Percentiles rank a stretch among this genome's conserved stretches.
Evolutionary conservation across 2,888 invertebrate species (phyloP).

Genomic region (Lymantria monacha): DNA sequence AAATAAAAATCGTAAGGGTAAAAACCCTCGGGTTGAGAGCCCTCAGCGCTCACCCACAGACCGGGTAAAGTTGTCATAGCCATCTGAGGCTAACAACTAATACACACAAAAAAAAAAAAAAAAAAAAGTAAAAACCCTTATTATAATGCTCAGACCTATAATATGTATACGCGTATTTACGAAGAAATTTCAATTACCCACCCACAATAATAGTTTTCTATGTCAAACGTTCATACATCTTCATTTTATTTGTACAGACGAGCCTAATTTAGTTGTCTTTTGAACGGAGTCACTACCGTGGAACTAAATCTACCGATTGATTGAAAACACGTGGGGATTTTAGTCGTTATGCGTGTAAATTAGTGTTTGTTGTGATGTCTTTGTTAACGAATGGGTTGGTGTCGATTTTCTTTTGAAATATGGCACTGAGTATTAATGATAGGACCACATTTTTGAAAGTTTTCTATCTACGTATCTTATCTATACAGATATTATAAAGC

Average conservation of each 20-base stretch:
- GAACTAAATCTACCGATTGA: constrained; percentile 52
- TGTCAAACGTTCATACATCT: constrained; percentile 24
- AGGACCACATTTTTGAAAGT: too few relatives aligned
- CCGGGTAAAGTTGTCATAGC: too few relatives aligned
- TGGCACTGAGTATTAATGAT: background rate
- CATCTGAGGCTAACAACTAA: too few relatives aligned
- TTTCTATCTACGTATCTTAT: too few relatives aligned
- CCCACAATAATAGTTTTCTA: constrained; percentile 15
- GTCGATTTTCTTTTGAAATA: constrained; percentile 8
- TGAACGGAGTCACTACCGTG: constrained; percentile 41
- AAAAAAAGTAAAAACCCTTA: background rate
- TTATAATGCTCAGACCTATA: too few relatives aligned
- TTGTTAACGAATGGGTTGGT: constrained; percentile 9
- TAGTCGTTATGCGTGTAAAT: constrained; percentile 17
- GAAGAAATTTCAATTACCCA: constrained; percentile 28
- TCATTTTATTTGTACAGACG: constrained; percentile 24
- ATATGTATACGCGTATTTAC: too few relatives aligned
- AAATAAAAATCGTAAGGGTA: too few relatives aligned
- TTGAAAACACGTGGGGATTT: constrained; percentile 50
- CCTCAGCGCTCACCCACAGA: too few relatives aligned
- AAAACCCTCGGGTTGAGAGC: too few relatives aligned
- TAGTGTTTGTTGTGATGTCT: constrained; percentile 13
- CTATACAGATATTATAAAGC: too few relatives aligned
- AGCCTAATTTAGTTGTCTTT: constrained; percentile 42
- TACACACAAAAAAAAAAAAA: background rate